phyloP scores from a whole-genome alignment of 2,888 invertebrate genomes.

The Caenorhabditis zanzibari region DNA sequence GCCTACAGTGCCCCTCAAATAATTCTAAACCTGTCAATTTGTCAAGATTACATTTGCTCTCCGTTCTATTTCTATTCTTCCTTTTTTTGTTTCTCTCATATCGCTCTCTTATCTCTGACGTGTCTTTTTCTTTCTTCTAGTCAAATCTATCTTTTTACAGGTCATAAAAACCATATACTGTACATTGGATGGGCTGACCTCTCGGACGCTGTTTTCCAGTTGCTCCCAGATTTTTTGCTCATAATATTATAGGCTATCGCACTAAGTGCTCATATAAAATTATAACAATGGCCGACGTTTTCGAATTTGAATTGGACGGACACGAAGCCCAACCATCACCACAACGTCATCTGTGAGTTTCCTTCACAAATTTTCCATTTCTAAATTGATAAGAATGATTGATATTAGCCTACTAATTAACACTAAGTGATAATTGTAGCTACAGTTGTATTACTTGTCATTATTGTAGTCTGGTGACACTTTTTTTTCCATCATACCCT shows the following conservation, averaged over 20 bases:
- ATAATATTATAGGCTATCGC: conserved; percentile 11
- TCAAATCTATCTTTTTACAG: conserved; percentile 26
- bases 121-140: neutral
- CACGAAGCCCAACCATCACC: conserved; percentile 58
- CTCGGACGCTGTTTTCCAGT: conserved; percentile 30
- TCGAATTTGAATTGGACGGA: conserved; percentile 85
- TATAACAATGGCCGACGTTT: conserved; percentile 84
- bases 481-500: neutral
- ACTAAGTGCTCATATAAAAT: conserved; percentile 30
- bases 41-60: too few relatives aligned
- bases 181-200: conserved; percentile 60
- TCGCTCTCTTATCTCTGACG: conserved; percentile 4
- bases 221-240: conserved; percentile 20
- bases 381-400: too few relatives aligned
- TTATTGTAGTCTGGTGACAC: conserved; percentile 19
- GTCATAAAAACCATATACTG: conserved; percentile 43
- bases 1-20: too few relatives aligned
- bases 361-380: neutral
- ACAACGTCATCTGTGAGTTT: conserved; percentile 50
- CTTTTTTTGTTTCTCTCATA: neutral
- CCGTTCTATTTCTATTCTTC: conserved; percentile 8
- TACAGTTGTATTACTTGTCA: neutral
- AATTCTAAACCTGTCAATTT: too few relatives aligned
- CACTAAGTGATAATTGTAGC: neutral
- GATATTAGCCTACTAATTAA: too few relatives aligned